These are phyloP conservation scores for Sardinella longiceps DNA, from an alignment of 2,797 vertebrate genomes.

Conservation along the genomic window DNA sequence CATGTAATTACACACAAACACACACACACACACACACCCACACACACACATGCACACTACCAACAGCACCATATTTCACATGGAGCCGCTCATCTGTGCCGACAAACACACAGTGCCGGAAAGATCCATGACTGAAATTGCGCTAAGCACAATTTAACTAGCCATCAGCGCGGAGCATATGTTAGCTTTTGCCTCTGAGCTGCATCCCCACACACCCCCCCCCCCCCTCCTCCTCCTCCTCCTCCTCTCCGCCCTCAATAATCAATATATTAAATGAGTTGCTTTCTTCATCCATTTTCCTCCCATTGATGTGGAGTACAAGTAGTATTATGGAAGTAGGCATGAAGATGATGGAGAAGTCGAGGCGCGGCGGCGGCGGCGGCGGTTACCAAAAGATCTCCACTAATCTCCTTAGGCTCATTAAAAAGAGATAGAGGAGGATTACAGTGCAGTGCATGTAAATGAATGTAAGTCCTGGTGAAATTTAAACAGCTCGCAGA, in stretches of 20 bases:
- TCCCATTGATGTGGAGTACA: conserved; percentile 48
- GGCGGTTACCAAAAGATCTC: conserved; percentile 47
- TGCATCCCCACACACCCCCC: neutral
- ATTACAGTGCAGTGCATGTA: conserved; percentile 71
- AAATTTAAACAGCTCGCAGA: conserved; percentile 71
- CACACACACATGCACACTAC: neutral
- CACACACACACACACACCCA: no score
- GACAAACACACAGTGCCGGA: neutral
- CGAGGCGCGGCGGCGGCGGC: conserved; percentile 32
- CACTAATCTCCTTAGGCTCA: conserved; percentile 74
- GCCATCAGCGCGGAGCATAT: conserved; percentile 10
- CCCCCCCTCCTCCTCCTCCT: neutral
- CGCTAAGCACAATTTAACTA: conserved; percentile 21
- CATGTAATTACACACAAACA: neutral
- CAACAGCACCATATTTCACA: neutral
- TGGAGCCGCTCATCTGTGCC: neutral
- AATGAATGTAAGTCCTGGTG: conserved; percentile 69
- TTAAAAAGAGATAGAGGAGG: conserved; percentile 69
- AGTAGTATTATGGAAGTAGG: conserved; percentile 46
- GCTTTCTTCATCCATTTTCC: conserved; percentile 43
- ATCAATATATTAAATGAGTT: conserved; percentile 33
- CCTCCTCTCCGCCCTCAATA: neutral
- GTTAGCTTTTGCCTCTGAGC: conserved; percentile 17
- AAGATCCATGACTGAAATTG: conserved; percentile 23
- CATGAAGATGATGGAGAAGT: conserved; percentile 45